These are phyloP conservation scores for Calliopsis andreniformis DNA, from an alignment of 1,140 invertebrate species.

Conservation along the genomic window DNA sequence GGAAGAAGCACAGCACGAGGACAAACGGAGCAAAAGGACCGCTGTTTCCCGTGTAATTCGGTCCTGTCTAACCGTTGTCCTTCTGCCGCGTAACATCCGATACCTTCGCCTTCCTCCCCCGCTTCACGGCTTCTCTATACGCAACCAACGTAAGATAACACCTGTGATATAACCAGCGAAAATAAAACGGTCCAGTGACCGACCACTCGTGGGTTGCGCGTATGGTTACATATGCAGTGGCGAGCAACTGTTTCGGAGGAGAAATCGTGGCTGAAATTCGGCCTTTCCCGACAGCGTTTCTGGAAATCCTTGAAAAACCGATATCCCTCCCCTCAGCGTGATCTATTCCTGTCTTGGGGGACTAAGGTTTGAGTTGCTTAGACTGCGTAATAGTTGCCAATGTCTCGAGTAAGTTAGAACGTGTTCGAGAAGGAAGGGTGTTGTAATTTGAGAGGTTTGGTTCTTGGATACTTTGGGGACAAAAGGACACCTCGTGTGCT, in stretches of 20 bases:
- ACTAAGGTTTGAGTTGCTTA: too few species aligned
- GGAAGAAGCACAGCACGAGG: conserved; percentile 14
- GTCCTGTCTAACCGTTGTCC: conserved; percentile 61
- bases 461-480: too few species aligned
- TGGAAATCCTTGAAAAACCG: background rate
- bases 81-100: conserved; percentile 70
- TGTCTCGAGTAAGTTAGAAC: too few species aligned
- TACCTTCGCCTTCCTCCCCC: conserved; percentile 47
- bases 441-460: too few species aligned
- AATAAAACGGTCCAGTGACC: conserved; percentile 63
- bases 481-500: background rate
- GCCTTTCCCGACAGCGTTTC: background rate
- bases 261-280: background rate
- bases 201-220: conserved; percentile 6
- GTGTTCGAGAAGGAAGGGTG: too few species aligned
- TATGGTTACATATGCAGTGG: conserved; percentile 9
- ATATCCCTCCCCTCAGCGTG: too few species aligned
- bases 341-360: too few species aligned
- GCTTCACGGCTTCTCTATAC: conserved; percentile 21
- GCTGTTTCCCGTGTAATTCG: conserved; percentile 66
- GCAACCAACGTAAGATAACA: conserved; percentile 68
- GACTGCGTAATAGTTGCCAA: too few species aligned
- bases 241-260: background rate
- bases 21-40: conserved; percentile 19
- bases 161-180: conserved; percentile 59